Evolutionary conservation across 2,113 vertebrate species (phyloP), one percentile per base, ranked within the genome.

Genomic region (Caranx ignobilis): DNA sequence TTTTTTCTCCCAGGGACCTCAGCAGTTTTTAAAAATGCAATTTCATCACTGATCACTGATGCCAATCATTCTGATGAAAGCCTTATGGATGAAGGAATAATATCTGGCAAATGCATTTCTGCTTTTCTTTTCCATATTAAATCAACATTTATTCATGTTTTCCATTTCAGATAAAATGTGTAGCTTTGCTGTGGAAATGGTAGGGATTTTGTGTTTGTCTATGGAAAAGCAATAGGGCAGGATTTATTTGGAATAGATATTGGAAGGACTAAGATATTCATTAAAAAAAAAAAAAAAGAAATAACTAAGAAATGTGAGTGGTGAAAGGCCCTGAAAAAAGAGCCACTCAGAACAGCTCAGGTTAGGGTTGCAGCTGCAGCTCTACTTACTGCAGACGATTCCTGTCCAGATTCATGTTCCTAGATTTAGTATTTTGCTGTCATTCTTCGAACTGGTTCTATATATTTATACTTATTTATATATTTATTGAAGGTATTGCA

Each of bases 31-130:
- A 19, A 56, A 48, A 45, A 61, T 71, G 78, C 62, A 74, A 34
- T 86, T 86, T 76, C 68, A 76, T 73, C 62, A 59, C 70, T 65
- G 74, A 81, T 88, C 81, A 60, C 61, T 77, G 73, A 63, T 75
- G 78, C 73, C 18, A 34, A 82, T 75, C 65, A 21, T 85, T 75
- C 47, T 8, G 50, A 16, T 31, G 9, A 41, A 56, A 55, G 19
- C 10, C 39, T 68, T 56, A 60, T 57, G 52, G 66, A 52, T 71
- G 18, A 41, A 57, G 54, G 45, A 15, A 81, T 72, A 71, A 57
- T 72, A 75, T 50, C 4, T 62, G 56, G 41, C 21, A n/a, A 68
- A 73, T 62, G 6, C 67, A 59, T 65, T 63, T 74, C 43, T 72
- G 64, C n/a, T 67, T 77, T 71, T 74, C 37, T 41, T 43, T 63